A percentile compares a stretch with the other conserved stretches of the same genome.
Evolutionary conservation across 2,797 vertebrate genomes (phyloP).

Genomic region (Enteromius afrohamiltoni): DNA sequence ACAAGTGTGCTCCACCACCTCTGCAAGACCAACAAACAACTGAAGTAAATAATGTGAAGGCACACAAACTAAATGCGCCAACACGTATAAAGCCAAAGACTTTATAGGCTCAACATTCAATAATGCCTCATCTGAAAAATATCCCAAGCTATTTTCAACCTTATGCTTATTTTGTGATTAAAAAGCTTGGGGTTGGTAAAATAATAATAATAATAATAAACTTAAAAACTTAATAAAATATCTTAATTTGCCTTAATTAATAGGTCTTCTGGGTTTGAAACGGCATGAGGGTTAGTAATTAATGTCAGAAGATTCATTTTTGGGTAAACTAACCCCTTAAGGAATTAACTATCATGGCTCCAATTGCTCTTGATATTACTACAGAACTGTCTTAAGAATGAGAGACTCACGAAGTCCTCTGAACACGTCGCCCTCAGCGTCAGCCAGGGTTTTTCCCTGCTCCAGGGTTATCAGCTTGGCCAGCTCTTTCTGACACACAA

Average conservation of each 20-base stretch:
- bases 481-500: slow-evolving; percentile 90
- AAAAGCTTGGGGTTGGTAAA: not conserved
- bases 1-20: slow-evolving; percentile 96
- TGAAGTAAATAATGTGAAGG: not conserved
- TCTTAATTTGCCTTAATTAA: too few relatives aligned
- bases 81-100: not conserved
- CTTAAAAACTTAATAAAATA: too few relatives aligned
- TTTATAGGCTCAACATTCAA: not conserved
- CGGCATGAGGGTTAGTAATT: too few relatives aligned
- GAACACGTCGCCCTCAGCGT: slow-evolving; percentile 96
- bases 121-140: not conserved
- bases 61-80: not conserved
- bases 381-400: not conserved
- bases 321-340: too few relatives aligned
- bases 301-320: too few relatives aligned
- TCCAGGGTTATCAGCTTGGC: slow-evolving; percentile 91
- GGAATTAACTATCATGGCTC: too few relatives aligned
- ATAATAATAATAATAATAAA: too few relatives aligned
- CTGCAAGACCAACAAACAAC: slow-evolving; percentile 70
- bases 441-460: slow-evolving; percentile 96
- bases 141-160: not conserved
- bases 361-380: not conserved
- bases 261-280: too few relatives aligned
- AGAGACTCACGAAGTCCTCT: slow-evolving; percentile 92
- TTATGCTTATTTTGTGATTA: not conserved